Conservation (phyloP, 53 echinoderm and acorn worm species). For the Actinopyga echinites region DNA sequence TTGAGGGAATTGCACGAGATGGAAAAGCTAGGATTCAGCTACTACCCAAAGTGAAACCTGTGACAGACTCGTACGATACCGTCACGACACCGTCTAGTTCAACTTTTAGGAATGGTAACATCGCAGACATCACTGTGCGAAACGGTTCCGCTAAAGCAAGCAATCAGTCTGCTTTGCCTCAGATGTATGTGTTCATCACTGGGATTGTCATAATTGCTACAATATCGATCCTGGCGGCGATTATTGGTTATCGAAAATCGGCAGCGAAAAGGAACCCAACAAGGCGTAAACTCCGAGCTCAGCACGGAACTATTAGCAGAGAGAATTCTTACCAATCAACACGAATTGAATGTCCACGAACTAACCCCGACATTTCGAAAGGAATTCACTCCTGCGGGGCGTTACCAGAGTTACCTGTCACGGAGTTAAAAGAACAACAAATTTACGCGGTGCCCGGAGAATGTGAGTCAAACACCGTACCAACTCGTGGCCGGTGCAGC, state of each 20-base stretch:
- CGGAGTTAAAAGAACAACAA: background rate
- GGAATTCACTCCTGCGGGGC: background rate
- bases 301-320: conserved; percentile 1
- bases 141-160: background rate
- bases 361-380: background rate
- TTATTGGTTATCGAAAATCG: background rate
- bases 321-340: conserved; percentile 20
- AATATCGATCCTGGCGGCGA: background rate
- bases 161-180: background rate
- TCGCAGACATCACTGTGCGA: background rate
- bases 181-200: background rate
- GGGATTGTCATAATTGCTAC: background rate
- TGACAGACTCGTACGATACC: background rate
- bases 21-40: background rate
- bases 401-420: background rate
- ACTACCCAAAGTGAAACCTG: background rate
- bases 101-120: background rate
- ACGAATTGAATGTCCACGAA: background rate
- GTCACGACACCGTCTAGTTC: background rate
- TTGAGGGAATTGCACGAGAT: background rate
- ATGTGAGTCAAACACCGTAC: conserved; percentile 27
- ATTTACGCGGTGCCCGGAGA: conserved; percentile 24
- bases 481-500: background rate
- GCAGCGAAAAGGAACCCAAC: background rate
- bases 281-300: background rate